Evolutionary conservation across 2,888 invertebrate species (phyloP).

Genomic region (Smittia sp.): DNA sequence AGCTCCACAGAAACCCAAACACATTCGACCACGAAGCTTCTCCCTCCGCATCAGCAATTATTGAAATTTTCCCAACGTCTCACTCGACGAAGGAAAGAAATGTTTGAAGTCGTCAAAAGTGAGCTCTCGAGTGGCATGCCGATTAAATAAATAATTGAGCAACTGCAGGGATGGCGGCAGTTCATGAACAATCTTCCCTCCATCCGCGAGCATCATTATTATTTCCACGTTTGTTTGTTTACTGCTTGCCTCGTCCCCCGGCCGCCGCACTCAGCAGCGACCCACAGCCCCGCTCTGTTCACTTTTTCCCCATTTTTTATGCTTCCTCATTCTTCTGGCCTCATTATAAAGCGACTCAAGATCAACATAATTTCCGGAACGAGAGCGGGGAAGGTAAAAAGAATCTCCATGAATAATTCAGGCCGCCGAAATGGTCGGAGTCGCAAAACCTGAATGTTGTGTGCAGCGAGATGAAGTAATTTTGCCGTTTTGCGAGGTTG

Average conservation of each 20-base stretch:
- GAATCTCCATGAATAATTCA: conserved; percentile 40
- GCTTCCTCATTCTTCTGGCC: conserved; percentile 22
- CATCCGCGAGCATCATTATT: conserved; percentile 28
- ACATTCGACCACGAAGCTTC: conserved; percentile 33
- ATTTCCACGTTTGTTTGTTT: conserved; percentile 38
- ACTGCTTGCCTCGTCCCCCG: neutral
- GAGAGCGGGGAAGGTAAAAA: conserved; percentile 5
- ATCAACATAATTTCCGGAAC: conserved; percentile 29
- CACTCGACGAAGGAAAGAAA: neutral
- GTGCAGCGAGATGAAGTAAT: neutral
- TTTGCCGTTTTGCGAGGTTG: too few species aligned
- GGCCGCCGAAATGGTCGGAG: neutral
- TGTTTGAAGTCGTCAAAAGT: neutral
- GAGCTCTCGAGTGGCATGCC: neutral
- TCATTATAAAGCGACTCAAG: conserved; percentile 38
- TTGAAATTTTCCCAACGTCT: conserved; percentile 3
- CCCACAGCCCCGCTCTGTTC: conserved; percentile 18
- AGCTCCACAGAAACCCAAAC: conserved; percentile 33
- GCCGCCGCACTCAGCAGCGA: neutral
- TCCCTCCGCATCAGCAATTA: neutral
- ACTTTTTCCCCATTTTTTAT: neutral
- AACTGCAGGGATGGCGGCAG: neutral
- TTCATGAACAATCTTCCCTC: neutral
- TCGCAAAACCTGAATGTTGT: neutral
- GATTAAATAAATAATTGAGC: conserved; percentile 41